phyloP scores from a whole-genome alignment of 2,113 vertebrate genomes.

The Rhombomys opimus region DNA sequence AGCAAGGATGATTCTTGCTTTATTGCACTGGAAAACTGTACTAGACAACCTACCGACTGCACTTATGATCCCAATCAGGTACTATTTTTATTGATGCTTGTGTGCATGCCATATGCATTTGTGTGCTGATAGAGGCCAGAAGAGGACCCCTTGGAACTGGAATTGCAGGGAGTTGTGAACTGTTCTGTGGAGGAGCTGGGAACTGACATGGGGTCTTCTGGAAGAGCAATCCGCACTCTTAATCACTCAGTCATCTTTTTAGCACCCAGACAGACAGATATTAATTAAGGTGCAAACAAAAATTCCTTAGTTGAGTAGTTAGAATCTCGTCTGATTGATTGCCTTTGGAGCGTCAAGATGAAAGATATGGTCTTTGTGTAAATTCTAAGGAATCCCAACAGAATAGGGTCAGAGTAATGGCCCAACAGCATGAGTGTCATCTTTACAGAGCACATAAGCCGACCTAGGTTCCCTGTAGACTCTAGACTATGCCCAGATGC shows the following conservation, averaged over 20 bases:
- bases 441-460: not conserved
- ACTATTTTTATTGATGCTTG: not conserved
- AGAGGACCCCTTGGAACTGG: not conserved
- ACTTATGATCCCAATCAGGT: not conserved
- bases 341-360: not conserved
- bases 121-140: not conserved
- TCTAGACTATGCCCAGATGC: not conserved
- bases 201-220: not conserved
- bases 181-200: not conserved
- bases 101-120: not conserved
- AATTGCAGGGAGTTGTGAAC: not conserved
- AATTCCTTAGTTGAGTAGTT: constrained; percentile 34
- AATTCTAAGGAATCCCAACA: constrained; percentile 3
- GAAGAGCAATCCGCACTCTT: not conserved
- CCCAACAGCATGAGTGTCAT: too few species aligned
- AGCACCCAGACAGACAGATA: not conserved
- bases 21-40: not conserved
- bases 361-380: constrained; percentile 2
- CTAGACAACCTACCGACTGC: not conserved
- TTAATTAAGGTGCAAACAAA: constrained; percentile 34
- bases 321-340: constrained; percentile 7
- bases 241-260: not conserved
- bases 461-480: not conserved
- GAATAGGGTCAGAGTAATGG: not conserved
- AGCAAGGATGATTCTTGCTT: constrained; percentile 48